Evolutionary conservation across 2,113 vertebrate genomes (phyloP).

Genomic region (Boulengeromyrus knoepffleri): DNA sequence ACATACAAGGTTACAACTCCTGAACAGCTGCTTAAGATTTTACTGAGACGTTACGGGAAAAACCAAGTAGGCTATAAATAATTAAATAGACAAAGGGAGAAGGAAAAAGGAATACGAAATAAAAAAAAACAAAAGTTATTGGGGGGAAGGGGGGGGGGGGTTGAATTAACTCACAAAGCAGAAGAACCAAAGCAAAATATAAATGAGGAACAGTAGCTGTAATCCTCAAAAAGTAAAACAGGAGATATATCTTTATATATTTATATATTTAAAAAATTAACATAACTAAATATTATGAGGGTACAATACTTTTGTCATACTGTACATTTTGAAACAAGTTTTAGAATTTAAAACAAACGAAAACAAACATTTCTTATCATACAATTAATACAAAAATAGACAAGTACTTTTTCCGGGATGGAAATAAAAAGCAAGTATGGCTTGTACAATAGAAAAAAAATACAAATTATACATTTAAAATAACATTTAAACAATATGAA

Average conservation of each 20-base stretch:
- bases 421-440: slow-evolving; percentile 71
- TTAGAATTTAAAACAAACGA: slow-evolving; percentile 18
- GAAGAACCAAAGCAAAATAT: slow-evolving; percentile 72
- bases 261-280: slow-evolving; percentile 69
- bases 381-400: slow-evolving; percentile 85
- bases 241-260: slow-evolving; percentile 25
- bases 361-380: slow-evolving; percentile 62
- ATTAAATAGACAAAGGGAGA: slow-evolving; percentile 10
- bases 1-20: slow-evolving; percentile 85
- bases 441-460: slow-evolving; percentile 71
- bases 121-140: slow-evolving; percentile 71
- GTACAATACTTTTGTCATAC: slow-evolving; percentile 76
- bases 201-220: slow-evolving; percentile 66
- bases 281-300: slow-evolving; percentile 76
- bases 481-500: slow-evolving; percentile 74
- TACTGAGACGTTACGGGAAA: slow-evolving; percentile 52
- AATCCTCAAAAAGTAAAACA: slow-evolving; percentile 68
- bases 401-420: slow-evolving; percentile 68
- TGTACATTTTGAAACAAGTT: slow-evolving; percentile 50
- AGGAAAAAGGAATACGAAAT: slow-evolving; percentile 20
- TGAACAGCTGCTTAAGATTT: slow-evolving; percentile 84
- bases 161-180: slow-evolving; percentile 62
- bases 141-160: slow-evolving; percentile 68
- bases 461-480: slow-evolving; percentile 68
- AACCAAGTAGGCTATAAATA: slow-evolving; percentile 21